phyloP scores from a whole-genome alignment of 2,888 invertebrate genomes.

The Chalcis sispes region DNA sequence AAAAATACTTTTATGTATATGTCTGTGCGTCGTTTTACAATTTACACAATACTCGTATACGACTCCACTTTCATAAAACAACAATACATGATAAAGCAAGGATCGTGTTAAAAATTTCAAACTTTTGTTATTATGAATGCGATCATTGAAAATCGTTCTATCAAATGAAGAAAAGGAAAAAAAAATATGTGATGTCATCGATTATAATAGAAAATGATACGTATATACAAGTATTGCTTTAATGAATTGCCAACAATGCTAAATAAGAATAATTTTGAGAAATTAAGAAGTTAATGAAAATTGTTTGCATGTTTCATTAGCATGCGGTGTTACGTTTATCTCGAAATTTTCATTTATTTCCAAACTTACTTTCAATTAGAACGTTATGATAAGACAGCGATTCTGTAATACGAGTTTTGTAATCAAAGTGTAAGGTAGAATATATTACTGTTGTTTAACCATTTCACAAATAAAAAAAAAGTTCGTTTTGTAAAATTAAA shows the following conservation, averaged over 20 bases:
- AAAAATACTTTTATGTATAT: neutral
- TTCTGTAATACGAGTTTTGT: too few relatives aligned
- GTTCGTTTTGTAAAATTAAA: too few relatives aligned
- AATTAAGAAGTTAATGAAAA: slow-evolving; percentile 6
- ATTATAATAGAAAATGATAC: slow-evolving; percentile 3
- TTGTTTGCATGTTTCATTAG: neutral
- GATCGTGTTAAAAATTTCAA: too few relatives aligned
- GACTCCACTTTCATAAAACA: slow-evolving; percentile 5
- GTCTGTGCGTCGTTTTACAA: neutral
- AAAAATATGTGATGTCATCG: neutral
- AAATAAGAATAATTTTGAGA: slow-evolving; percentile 8
- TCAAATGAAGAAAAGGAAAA: slow-evolving; percentile 1
- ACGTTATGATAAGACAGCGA: too few relatives aligned
- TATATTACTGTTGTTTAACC: too few relatives aligned
- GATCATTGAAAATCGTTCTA: slow-evolving; percentile 20
- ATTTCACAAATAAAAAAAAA: too few relatives aligned
- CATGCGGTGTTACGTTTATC: neutral
- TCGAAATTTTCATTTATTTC: neutral
- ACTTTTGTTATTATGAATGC: neutral
- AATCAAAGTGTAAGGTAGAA: too few relatives aligned
- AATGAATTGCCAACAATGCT: slow-evolving; percentile 13
- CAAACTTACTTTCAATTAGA: neutral
- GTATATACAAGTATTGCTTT: neutral
- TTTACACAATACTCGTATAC: neutral
- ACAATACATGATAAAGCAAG: slow-evolving; percentile 11